Base-by-base conservation (phyloP, 2,113 vertebrate species). In the Zosterops lateralis region DNA sequence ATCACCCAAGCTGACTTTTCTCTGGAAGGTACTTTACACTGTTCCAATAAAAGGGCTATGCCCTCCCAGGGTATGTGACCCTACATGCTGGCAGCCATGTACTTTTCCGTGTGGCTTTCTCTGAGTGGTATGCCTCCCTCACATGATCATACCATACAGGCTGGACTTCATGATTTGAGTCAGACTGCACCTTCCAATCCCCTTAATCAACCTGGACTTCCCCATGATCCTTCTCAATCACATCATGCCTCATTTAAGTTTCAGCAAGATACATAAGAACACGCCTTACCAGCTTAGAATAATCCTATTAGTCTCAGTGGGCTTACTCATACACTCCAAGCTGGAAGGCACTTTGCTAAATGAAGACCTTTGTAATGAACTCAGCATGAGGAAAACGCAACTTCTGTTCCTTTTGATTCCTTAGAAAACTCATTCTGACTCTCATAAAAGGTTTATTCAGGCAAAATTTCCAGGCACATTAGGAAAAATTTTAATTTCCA, bases 361-460 rank as follows among this genome's bases (percentile, higher is more conserved):
- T 54, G 32, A 84, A 84, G 78, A 84, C 51, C 51, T 81, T 62
- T 89, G 38, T 77, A 53, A 79, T 74, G 83, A 87, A 62, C 32
- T 25, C 2, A 1, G 68, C 76, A 54, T 57, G 64, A 83, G 40
- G 60, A 86, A 92, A 84, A 70, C 60, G 29, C 32, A 77, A 21
- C 54, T 95, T 83, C 86, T 92, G 36, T 94, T 88, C 47, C 20
- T 85, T 90, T 80, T 56, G 29, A 80, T 83, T 88, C 65, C 16
- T 90, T 84, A 70, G 38, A 73, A 92, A 89, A 75, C 40, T 90
- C 32, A 45, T 26, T 73, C 32, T 86, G 36, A 66, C 24, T 47
- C 17, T 40, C n/a, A 78, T 38, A 60, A 82, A 76, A 88, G 57
- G 36, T 84, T 81, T 81, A 81, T 86, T 77, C 22, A 26, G 34